phyloP scores from a whole-genome alignment of 2,888 invertebrate genomes.

The Ellobium chinense region DNA sequence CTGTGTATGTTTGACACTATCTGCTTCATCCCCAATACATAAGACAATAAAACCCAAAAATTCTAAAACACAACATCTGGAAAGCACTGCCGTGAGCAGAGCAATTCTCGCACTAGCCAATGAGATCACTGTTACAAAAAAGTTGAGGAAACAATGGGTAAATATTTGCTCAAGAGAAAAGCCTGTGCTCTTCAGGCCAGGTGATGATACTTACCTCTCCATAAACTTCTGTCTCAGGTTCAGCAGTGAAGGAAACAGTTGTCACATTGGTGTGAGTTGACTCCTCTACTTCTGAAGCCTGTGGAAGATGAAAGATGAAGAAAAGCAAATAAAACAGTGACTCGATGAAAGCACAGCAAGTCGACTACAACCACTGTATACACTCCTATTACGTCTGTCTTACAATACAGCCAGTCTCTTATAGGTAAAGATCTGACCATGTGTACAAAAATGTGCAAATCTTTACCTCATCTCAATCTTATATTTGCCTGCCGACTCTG shows the following conservation, averaged over 20 bases:
- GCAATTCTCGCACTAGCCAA: too few relatives aligned
- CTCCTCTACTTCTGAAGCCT: conserved; percentile 39
- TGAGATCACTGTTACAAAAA: too few relatives aligned
- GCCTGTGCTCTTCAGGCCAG: background rate
- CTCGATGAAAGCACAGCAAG: background rate
- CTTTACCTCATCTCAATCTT: too few relatives aligned
- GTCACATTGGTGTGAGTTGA: conserved; percentile 61
- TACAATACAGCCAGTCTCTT: background rate
- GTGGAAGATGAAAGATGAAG: background rate
- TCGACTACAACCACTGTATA: background rate
- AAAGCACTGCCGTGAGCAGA: too few relatives aligned
- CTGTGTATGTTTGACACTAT: too few relatives aligned
- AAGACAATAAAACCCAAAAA: too few relatives aligned
- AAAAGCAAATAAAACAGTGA: background rate
- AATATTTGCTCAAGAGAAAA: background rate
- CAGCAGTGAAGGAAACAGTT: conserved; percentile 71
- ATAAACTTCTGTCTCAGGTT: conserved; percentile 75
- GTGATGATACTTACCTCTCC: conserved; percentile 63
- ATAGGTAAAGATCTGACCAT: background rate
- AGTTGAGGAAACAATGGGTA: background rate
- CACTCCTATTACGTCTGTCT: background rate
- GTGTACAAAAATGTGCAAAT: background rate
- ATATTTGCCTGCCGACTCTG: too few relatives aligned
- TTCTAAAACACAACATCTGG: too few relatives aligned
- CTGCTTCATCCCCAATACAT: too few relatives aligned